These are phyloP conservation scores for Papilio polyxenes DNA, from an alignment of 1,140 invertebrate species.

Conservation along the genomic window DNA sequence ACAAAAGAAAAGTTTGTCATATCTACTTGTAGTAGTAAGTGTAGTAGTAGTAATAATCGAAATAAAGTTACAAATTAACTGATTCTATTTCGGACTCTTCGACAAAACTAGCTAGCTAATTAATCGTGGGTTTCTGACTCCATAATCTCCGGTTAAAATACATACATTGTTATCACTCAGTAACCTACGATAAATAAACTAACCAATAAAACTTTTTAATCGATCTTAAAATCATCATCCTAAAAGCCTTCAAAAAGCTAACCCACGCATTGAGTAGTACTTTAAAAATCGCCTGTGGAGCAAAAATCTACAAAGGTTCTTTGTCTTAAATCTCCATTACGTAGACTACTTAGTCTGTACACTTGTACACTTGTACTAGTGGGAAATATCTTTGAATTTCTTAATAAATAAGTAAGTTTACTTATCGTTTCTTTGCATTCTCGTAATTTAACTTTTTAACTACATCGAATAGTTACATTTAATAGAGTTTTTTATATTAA, in stretches of 20 bases:
- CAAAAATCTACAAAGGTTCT: constrained; percentile 14
- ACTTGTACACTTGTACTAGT: background rate
- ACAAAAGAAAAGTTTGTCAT: too few species aligned
- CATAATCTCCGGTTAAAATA: too few species aligned
- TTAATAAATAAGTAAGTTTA: background rate
- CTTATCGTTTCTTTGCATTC: background rate
- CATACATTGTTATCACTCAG: too few species aligned
- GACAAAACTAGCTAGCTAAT: too few species aligned
- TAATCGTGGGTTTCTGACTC: too few species aligned
- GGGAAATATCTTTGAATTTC: background rate
- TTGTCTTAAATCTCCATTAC: constrained; percentile 9
- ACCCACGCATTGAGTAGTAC: background rate
- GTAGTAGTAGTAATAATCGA: too few species aligned
- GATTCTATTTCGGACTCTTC: too few species aligned
- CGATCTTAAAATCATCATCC: background rate
- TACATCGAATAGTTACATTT: too few species aligned
- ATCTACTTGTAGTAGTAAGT: too few species aligned
- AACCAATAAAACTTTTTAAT: background rate
- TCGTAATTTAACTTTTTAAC: background rate
- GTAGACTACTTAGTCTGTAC: background rate
- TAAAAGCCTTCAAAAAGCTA: background rate
- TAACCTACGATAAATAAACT: too few species aligned
- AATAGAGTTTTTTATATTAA: too few species aligned
- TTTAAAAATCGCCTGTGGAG: constrained; percentile 15
- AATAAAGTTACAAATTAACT: too few species aligned